Conservation (phyloP, 2,888 invertebrate species). For the Halictus ligatus region DNA sequence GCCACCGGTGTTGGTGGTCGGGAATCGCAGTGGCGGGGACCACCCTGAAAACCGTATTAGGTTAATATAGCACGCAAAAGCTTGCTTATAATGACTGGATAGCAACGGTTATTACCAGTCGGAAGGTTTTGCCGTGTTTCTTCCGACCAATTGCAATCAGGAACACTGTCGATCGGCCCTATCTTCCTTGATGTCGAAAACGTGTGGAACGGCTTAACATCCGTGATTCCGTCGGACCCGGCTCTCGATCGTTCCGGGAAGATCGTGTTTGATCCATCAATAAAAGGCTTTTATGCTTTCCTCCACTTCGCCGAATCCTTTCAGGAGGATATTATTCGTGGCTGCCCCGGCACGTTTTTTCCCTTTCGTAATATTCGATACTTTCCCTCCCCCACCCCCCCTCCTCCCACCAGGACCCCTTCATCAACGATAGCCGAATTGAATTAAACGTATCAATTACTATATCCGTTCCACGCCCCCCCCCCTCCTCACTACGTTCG, state of each 20-base stretch:
- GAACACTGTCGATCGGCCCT: slow-evolving; percentile 38
- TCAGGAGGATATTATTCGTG: neutral
- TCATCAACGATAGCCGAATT: slow-evolving; percentile 7
- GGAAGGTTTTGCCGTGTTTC: slow-evolving; percentile 68
- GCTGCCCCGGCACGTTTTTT: neutral
- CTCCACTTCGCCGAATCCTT: neutral
- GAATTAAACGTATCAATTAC: slow-evolving; percentile 6
- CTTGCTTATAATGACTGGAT: slow-evolving; percentile 70
- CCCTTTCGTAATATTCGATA: neutral
- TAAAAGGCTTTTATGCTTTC: slow-evolving; percentile 29
- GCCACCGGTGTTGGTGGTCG: slow-evolving; percentile 41
- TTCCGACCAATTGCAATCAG: slow-evolving; percentile 53
- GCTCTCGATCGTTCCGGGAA: slow-evolving; percentile 41
- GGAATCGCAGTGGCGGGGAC: slow-evolving; percentile 61
- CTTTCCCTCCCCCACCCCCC: no score
- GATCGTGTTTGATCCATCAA: slow-evolving; percentile 37
- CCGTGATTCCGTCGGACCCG: slow-evolving; percentile 57
- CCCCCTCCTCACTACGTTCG: neutral
- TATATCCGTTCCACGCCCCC: neutral
- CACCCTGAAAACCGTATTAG: slow-evolving; percentile 78
- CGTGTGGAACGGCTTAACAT: slow-evolving; percentile 62
- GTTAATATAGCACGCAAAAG: slow-evolving; percentile 70
- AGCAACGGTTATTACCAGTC: slow-evolving; percentile 71
- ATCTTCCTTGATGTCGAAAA: slow-evolving; percentile 58
- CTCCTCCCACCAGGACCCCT: neutral